Evolutionary conservation across 2,888 invertebrate species (phyloP).

Genomic region (Smittia aterrima): DNA sequence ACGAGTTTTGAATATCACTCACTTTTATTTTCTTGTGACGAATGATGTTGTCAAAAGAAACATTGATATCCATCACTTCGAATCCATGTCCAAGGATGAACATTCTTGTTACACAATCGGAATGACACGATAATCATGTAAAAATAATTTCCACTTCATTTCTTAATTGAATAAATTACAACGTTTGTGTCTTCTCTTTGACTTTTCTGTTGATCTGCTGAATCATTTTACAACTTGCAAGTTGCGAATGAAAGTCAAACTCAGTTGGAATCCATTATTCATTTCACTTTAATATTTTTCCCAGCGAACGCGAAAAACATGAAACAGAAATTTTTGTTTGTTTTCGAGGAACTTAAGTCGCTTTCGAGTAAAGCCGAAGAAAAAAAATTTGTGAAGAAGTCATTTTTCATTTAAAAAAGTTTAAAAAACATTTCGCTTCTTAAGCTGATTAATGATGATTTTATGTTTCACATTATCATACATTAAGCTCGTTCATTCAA

Average conservation of each 20-base stretch:
- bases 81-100: constrained; percentile 10
- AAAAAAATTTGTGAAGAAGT: not conserved
- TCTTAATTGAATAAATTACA: constrained; percentile 11
- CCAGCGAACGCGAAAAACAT: not conserved
- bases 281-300: not conserved
- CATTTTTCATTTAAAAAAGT: constrained; percentile 23
- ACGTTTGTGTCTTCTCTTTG: not conserved
- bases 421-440: not conserved
- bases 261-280: too few species aligned
- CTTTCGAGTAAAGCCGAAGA: not conserved
- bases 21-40: constrained; percentile 17
- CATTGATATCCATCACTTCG: constrained; percentile 35
- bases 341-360: not conserved
- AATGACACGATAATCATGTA: not conserved
- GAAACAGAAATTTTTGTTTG: not conserved
- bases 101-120: not conserved
- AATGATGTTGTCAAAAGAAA: constrained; percentile 38
- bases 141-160: constrained; percentile 2
- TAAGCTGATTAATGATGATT: constrained; percentile 37
- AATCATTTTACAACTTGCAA: too few species aligned
- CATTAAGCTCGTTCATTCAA: constrained; percentile 27
- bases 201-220: not conserved
- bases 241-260: too few species aligned
- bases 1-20: constrained; percentile 28
- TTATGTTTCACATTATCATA: constrained; percentile 33